A percentile compares a stretch with the other conserved stretches of the same genome.
These are phyloP conservation scores for Priocnemis perturbator DNA, from an alignment of 2,888 invertebrate species.

Conservation along the genomic window DNA sequence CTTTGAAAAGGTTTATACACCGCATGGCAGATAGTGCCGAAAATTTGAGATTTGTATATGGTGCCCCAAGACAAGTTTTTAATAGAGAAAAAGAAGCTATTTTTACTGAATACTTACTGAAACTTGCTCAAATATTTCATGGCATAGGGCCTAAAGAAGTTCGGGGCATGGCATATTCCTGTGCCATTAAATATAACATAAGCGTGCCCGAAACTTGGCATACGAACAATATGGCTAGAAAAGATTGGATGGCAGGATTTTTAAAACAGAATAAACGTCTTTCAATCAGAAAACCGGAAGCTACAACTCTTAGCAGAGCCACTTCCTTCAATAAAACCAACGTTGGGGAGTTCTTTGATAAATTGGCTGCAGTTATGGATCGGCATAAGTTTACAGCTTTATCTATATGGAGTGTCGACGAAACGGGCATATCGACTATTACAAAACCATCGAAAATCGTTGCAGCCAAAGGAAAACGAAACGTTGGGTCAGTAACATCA, in stretches of 20 bases:
- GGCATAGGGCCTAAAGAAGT: too few relatives aligned
- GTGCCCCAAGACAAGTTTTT: too few relatives aligned
- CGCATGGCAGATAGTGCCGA: too few relatives aligned
- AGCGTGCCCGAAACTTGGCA: too few relatives aligned
- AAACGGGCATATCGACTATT: slow-evolving; percentile 54
- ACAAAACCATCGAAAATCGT: slow-evolving; percentile 37
- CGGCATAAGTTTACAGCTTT: slow-evolving; percentile 39
- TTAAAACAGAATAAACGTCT: slow-evolving; percentile 8
- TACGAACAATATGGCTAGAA: background rate
- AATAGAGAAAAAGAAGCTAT: too few relatives aligned
- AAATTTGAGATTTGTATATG: too few relatives aligned
- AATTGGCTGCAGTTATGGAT: slow-evolving; percentile 22
- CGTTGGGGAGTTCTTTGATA: slow-evolving; percentile 17
- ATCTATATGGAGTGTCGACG: slow-evolving; percentile 62
- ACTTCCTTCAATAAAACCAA: slow-evolving; percentile 21
- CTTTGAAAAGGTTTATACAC: too few relatives aligned
- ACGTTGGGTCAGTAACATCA: slow-evolving; percentile 36
- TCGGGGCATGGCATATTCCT: background rate
- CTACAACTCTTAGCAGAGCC: slow-evolving; percentile 23
- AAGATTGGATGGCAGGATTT: background rate
- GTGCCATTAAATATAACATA: background rate
- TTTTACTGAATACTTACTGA: too few relatives aligned
- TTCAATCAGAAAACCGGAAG: slow-evolving; percentile 27
- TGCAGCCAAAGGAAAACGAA: slow-evolving; percentile 28
- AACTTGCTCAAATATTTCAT: too few relatives aligned